Evolutionary conservation across 2,797 vertebrate species (phyloP).

Genomic region (Hephaestus fuliginosus): DNA sequence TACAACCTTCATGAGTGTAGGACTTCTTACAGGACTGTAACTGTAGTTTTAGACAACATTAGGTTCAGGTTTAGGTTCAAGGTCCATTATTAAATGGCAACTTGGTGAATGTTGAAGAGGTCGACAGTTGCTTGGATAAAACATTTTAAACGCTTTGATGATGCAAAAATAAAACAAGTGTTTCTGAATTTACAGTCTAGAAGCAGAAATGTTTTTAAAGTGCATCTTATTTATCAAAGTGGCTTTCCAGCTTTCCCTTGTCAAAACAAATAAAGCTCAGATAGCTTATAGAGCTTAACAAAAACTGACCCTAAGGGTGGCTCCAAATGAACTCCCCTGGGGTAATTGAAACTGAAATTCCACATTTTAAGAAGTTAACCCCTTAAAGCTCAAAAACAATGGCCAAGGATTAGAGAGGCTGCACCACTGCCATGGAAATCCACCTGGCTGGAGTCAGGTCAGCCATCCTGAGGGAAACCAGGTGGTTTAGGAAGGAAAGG

Average conservation of each 20-base stretch:
- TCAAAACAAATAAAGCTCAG: slow-evolving; percentile 7
- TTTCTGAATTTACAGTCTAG: not conserved
- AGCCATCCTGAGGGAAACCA: slow-evolving; percentile 52
- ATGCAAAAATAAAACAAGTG: not conserved
- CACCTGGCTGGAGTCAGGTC: slow-evolving; percentile 34
- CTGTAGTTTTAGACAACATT: not conserved
- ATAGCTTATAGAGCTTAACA: not conserved
- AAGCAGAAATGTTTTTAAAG: not conserved
- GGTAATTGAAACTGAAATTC: slow-evolving; percentile 25
- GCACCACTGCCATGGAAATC: slow-evolving; percentile 3
- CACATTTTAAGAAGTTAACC: slow-evolving; percentile 44
- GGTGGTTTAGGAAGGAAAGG: slow-evolving; percentile 42
- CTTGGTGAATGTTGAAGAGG: not conserved
- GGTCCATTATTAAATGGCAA: not conserved
- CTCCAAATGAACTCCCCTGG: not conserved
- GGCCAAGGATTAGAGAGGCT: slow-evolving; percentile 31
- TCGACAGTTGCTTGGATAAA: not conserved
- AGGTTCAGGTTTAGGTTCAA: not conserved
- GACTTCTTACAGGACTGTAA: not conserved
- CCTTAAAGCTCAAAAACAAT: slow-evolving; percentile 34
- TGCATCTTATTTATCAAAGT: not conserved
- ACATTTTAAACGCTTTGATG: not conserved
- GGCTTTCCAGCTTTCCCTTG: not conserved
- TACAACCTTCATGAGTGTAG: not conserved
- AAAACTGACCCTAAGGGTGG: not conserved